phyloP scores from a whole-genome alignment of 2,113 vertebrate species.

The Leucoraja erinaceus region DNA sequence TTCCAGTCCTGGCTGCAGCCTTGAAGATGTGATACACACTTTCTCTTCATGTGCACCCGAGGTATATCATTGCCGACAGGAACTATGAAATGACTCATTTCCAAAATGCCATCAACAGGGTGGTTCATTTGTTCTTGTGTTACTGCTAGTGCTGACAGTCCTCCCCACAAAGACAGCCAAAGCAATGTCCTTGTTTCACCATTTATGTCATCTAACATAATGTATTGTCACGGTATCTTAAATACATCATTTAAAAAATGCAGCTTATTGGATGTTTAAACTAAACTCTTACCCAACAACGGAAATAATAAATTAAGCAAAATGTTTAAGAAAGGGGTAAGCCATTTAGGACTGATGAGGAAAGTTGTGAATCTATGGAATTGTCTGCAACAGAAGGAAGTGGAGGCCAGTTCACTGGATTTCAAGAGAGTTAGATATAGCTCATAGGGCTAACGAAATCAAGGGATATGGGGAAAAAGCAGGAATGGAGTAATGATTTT shows the following conservation, averaged over 20 bases:
- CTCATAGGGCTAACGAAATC: no score
- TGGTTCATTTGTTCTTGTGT: background rate
- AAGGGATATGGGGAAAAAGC: no score
- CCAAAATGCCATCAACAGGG: background rate
- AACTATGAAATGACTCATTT: background rate
- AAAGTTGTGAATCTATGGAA: no score
- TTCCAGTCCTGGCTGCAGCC: background rate
- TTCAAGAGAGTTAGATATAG: no score
- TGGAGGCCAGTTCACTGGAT: no score
- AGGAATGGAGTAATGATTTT: no score
- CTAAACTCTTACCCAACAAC: background rate
- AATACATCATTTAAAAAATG: background rate
- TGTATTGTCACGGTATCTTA: background rate
- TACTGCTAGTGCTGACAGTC: background rate
- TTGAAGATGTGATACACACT: background rate
- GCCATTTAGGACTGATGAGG: no score
- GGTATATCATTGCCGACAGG: background rate
- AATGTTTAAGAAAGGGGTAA: background rate
- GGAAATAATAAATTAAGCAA: background rate
- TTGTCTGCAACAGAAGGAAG: no score
- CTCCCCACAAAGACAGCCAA: background rate
- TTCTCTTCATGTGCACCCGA: background rate
- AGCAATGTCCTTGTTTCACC: no score
- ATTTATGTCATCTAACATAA: background rate
- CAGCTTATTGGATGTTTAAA: background rate